Base-by-base conservation (phyloP, 1,140 invertebrate genomes). In the Schlechtendalia chinensis region DNA sequence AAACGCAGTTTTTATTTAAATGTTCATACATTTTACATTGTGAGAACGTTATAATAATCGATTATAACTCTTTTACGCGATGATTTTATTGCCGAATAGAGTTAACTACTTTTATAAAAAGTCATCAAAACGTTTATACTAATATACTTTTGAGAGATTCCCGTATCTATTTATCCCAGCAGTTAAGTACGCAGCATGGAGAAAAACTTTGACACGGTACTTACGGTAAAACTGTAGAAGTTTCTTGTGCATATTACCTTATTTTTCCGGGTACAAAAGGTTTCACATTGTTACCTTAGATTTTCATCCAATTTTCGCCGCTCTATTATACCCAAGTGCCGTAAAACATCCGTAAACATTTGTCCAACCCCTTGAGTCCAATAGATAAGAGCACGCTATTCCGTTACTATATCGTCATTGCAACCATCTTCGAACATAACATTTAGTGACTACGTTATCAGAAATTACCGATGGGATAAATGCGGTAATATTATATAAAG, bases 71-170 rank as follows among this genome's bases (percentile, higher is more conserved):
- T 19, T 4, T 19, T 19, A 39, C 61, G 19, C 19, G 61, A 17
- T 39, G 29, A 22, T 65, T 65, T 65, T 39, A n/a, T 12, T 39
- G 32, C 39, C 3, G 19, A 65, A 19, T 29, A 39, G 29, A 12
- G 19, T 24, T 47, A 69, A 47, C 39, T 10, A 47, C n/a, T 69
- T 24, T 47, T 50, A 47, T 69, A 47, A 69, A 47, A 69, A 69
- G n/a, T 69, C 14, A 24, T 69, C n/a, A 69, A 47, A 69, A n/a
- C 24, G 65, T 69, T 69, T 69, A n/a, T 47, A 69, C 39, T 47
- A 69, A 69, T 69, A 24, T 47, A 5, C 39, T 47, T 16, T 22
- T 39, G 6, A 47, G 39, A 56, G 19, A 8, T 0, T 8, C n/a
- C 32, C 32, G 32, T 39, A 3, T 3, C 32, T 3, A 59, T 59